phyloP scores from a whole-genome alignment of 2,113 vertebrate species.

The Thunnus thynnus region DNA sequence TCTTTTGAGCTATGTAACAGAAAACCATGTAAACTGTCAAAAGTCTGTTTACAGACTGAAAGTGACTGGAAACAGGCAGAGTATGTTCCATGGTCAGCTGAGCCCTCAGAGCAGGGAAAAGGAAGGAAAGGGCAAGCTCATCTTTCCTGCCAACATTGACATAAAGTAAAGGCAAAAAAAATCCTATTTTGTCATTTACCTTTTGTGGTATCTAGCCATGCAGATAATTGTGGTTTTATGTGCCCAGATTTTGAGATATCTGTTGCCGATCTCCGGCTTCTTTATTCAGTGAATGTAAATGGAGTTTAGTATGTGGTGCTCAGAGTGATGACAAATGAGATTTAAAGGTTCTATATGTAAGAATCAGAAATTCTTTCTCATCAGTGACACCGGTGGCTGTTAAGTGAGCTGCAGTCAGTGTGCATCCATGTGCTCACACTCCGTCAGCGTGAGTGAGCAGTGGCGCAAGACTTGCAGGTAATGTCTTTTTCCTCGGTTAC shows the following conservation, averaged over 20 bases:
- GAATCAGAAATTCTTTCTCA: no score
- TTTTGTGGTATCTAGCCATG: not conserved
- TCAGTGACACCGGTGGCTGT: no score
- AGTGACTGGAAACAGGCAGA: not conserved
- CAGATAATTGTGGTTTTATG: not conserved
- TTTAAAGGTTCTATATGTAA: no score
- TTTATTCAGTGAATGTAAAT: not conserved
- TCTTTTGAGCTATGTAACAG: conserved; percentile 19
- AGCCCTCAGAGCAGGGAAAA: conserved; percentile 10
- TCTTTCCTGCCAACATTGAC: conserved; percentile 7
- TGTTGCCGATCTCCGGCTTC: not conserved
- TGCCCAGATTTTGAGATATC: not conserved
- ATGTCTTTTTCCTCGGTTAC: no score
- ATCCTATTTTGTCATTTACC: no score
- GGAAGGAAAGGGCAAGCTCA: conserved; percentile 28
- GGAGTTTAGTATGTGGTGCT: no score
- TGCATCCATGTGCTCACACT: no score
- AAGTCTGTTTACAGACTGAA: conserved; percentile 50
- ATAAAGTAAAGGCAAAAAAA: not conserved
- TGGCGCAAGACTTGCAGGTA: no score
- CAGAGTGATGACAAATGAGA: no score
- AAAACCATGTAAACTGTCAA: conserved; percentile 51
- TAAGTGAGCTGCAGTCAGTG: no score
- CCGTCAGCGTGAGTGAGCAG: no score
- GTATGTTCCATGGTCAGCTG: not conserved